Evolutionary conservation across 2,797 vertebrate species (phyloP).

Genomic region (Pangasius larnaudii): DNA sequence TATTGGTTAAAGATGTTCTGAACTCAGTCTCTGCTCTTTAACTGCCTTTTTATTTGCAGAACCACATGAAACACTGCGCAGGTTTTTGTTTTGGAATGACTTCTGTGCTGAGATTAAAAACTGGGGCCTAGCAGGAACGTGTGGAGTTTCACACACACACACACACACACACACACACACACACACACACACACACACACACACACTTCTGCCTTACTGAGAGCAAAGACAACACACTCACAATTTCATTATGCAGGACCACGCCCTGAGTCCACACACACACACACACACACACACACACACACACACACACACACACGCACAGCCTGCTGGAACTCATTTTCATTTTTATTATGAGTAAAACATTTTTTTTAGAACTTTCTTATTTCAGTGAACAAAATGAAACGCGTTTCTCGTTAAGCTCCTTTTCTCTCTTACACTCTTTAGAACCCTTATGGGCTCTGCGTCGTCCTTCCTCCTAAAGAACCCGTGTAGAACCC

Average conservation of each 20-base stretch:
- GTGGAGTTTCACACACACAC: neutral
- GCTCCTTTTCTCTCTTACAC: neutral
- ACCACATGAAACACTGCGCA: constrained; percentile 27
- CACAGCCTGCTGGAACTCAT: constrained; percentile 28
- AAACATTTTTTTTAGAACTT: neutral
- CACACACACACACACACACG: neutral
- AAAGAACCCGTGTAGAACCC: neutral
- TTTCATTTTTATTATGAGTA: constrained; percentile 16
- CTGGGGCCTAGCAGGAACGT: constrained; percentile 16
- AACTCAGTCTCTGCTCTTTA: constrained; percentile 22
- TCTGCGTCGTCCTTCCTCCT: neutral
- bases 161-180: constrained; percentile 18
- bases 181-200: constrained; percentile 14
- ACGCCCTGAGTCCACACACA: constrained; percentile 5
- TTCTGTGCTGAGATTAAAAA: constrained; percentile 30
- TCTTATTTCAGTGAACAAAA: neutral
- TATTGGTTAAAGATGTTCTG: constrained; percentile 25
- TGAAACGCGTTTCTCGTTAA: neutral
- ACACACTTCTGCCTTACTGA: neutral
- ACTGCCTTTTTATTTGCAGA: constrained; percentile 32
- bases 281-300: neutral
- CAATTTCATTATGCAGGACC: constrained; percentile 18
- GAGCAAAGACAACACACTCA: constrained; percentile 2
- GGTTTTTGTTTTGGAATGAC: constrained; percentile 22
- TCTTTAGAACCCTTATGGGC: neutral